Conservation (phyloP, 1,140 invertebrate species). For the Laupala kohalensis region DNA sequence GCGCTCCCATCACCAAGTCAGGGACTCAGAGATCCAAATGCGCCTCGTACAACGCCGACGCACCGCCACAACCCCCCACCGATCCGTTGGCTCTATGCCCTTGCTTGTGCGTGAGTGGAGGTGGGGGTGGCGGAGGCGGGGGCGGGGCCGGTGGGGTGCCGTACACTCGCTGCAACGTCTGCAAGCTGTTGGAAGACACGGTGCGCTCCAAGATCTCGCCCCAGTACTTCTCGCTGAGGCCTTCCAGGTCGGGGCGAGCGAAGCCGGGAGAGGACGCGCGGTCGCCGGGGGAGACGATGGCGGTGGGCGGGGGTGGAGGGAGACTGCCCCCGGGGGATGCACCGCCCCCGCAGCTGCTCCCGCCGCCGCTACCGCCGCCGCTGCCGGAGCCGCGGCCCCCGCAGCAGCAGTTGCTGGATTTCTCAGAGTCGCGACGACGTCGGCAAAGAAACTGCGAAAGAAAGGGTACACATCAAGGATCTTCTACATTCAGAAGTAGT, state of each 20-base stretch:
- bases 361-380: slow-evolving; percentile 15
- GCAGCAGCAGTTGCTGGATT: slow-evolving; percentile 30
- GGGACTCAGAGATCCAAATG: too few species aligned
- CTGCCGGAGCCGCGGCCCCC: slow-evolving; percentile 24
- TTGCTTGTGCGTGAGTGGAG: too few species aligned
- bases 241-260: slow-evolving; percentile 42
- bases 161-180: slow-evolving; percentile 38
- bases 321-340: slow-evolving; percentile 17
- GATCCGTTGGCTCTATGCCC: too few species aligned
- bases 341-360: slow-evolving; percentile 22
- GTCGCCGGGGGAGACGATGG: slow-evolving; percentile 20
- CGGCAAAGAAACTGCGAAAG: slow-evolving; percentile 13
- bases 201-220: slow-evolving; percentile 59
- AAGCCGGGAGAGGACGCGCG: slow-evolving; percentile 21
- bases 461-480: too few species aligned
- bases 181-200: slow-evolving; percentile 50
- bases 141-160: not conserved
- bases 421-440: slow-evolving; percentile 27
- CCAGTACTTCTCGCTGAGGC: slow-evolving; percentile 61
- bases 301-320: slow-evolving; percentile 40
- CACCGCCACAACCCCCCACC: too few species aligned
- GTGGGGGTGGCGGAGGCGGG: not conserved
- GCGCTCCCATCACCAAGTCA: too few species aligned
- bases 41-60: too few species aligned
- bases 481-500: too few species aligned